Conservation (phyloP, 2,888 invertebrate genomes). For the Spisula subtruncata region DNA sequence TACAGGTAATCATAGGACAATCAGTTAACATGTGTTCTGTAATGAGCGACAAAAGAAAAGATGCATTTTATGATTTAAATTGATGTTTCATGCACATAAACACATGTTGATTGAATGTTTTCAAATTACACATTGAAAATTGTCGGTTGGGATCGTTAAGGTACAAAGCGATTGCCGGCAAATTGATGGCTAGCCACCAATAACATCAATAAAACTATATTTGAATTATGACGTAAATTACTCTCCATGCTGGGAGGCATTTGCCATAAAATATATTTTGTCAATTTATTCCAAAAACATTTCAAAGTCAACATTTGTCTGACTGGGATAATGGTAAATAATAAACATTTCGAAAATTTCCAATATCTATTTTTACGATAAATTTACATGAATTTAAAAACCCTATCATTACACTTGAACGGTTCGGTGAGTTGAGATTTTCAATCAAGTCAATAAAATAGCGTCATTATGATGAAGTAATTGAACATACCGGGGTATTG, state of each 20-base stretch:
- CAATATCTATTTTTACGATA: background rate
- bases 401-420: background rate
- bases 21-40: background rate
- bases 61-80: conserved; percentile 9
- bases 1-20: background rate
- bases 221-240: conserved; percentile 4
- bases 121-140: conserved; percentile 15
- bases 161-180: background rate
- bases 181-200: background rate
- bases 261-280: background rate
- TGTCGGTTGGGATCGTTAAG: background rate
- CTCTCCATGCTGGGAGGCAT: background rate
- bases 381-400: background rate
- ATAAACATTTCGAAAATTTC: background rate
- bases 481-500: background rate
- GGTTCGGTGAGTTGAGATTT: background rate
- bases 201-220: background rate
- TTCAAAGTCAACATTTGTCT: background rate
- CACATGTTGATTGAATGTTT: conserved; percentile 25
- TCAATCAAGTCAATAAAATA: conserved; percentile 7
- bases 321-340: background rate
- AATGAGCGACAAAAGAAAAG: conserved; percentile 5
- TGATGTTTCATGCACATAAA: conserved; percentile 10
- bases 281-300: background rate
- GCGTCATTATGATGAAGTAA: background rate